These are phyloP conservation scores for Gasteruption jaculator DNA, from an alignment of 2,888 invertebrate genomes.

Conservation along the genomic window DNA sequence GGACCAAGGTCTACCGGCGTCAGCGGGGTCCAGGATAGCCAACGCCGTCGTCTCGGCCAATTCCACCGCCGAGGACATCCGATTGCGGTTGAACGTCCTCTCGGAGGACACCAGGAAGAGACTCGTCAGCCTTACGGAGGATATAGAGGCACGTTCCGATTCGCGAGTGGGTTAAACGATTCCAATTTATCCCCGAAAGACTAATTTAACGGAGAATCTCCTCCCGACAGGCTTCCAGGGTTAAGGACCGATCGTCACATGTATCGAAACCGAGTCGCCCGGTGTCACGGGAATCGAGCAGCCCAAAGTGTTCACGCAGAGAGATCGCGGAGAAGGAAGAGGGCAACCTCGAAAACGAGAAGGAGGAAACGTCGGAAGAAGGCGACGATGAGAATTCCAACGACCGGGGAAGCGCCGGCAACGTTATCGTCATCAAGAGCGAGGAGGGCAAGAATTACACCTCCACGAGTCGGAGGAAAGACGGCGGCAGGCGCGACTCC, in stretches of 20 bases:
- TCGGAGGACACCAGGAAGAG: conserved; percentile 45
- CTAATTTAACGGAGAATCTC: too few species aligned
- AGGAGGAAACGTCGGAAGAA: conserved; percentile 21
- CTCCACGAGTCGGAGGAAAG: conserved; percentile 28
- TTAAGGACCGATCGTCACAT: too few species aligned
- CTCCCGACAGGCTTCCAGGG: too few species aligned
- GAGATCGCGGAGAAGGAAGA: too few species aligned
- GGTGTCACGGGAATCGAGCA: too few species aligned
- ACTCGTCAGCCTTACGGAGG: conserved; percentile 39
- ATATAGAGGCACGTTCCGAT: conserved; percentile 40
- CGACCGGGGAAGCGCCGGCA: conserved; percentile 11
- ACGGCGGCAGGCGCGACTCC: conserved; percentile 34
- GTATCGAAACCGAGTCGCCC: too few species aligned
- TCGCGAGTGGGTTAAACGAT: too few species aligned
- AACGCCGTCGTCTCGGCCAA: conserved; percentile 20
- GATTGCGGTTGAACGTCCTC: conserved; percentile 37
- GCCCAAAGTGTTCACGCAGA: too few species aligned
- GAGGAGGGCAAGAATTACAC: conserved; percentile 14
- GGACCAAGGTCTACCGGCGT: conserved; percentile 39
- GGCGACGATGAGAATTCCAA: conserved; percentile 32
- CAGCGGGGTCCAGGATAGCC: conserved; percentile 19
- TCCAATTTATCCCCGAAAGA: too few species aligned
- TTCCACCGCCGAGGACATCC: conserved; percentile 40
- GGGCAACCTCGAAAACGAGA: too few species aligned
- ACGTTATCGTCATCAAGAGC: neutral